Evolutionary conservation across 2,113 vertebrate genomes (phyloP).

Genomic region (Corythornis madagascariensis): DNA sequence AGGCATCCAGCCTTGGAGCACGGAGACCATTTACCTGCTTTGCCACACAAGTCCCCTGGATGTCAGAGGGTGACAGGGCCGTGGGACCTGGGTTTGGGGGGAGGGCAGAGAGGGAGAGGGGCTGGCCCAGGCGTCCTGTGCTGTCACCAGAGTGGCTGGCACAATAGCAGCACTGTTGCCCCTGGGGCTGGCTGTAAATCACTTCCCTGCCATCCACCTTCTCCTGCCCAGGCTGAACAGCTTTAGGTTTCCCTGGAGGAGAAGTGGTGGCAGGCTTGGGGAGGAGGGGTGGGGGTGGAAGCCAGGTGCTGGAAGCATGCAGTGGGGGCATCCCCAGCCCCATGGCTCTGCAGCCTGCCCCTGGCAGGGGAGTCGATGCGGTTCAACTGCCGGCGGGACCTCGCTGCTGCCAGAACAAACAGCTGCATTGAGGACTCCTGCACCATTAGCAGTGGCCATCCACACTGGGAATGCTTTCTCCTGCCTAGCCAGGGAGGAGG

Average conservation of each 20-base stretch:
- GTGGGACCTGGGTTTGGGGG: background rate
- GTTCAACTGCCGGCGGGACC: conserved; percentile 31
- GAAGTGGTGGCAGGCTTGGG: background rate
- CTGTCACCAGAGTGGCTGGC: background rate
- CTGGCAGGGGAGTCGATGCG: conserved; percentile 19
- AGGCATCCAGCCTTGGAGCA: background rate
- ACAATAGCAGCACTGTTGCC: conserved; percentile 21
- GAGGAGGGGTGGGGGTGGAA: background rate
- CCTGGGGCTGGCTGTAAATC: background rate
- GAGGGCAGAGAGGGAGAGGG: background rate
- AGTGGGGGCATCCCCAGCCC: background rate
- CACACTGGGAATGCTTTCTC: conserved; percentile 26
- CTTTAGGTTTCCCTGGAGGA: background rate
- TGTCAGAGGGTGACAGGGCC: background rate
- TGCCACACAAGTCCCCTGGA: background rate
- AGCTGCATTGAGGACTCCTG: conserved; percentile 29
- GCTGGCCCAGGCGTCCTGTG: background rate
- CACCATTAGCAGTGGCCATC: conserved; percentile 19
- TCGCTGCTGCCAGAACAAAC: conserved; percentile 58
- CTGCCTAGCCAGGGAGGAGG: background rate
- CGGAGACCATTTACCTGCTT: fast-evolving
- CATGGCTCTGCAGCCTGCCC: conserved; percentile 34
- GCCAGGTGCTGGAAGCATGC: background rate
- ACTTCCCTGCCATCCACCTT: background rate
- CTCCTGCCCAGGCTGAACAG: background rate